Evolutionary conservation across 1,140 invertebrate genomes (phyloP).

Genomic region (Proales similis): DNA sequence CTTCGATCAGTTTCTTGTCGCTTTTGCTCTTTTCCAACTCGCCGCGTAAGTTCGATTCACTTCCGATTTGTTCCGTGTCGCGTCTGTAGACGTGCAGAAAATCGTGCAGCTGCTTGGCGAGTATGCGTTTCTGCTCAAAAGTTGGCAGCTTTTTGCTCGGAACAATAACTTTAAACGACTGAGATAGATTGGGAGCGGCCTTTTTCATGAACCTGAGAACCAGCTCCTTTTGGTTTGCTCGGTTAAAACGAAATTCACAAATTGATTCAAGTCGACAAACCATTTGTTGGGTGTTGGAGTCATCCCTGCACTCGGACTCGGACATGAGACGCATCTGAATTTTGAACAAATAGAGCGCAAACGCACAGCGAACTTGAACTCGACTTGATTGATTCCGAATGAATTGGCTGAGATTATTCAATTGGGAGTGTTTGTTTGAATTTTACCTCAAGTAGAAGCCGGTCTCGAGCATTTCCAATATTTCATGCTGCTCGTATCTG

Average conservation of each 20-base stretch:
- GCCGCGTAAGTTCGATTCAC: slow-evolving; percentile 36
- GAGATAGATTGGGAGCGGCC: slow-evolving; percentile 66
- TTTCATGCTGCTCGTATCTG: too few species aligned
- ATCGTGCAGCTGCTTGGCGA: slow-evolving; percentile 82
- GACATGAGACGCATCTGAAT: slow-evolving; percentile 61
- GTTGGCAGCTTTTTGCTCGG: slow-evolving; percentile 68
- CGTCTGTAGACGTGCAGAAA: slow-evolving; percentile 79
- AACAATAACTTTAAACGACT: slow-evolving; percentile 64
- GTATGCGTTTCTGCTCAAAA: slow-evolving; percentile 74
- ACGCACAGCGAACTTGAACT: slow-evolving; percentile 68
- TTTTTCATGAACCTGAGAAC: slow-evolving; percentile 68
- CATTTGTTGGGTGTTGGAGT: slow-evolving; percentile 42
- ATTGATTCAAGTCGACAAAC: slow-evolving; percentile 40
- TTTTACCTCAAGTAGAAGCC: too few species aligned
- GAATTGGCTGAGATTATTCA: slow-evolving; percentile 51
- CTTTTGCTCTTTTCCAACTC: slow-evolving; percentile 38
- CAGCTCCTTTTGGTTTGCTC: slow-evolving; percentile 58
- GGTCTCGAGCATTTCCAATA: too few species aligned
- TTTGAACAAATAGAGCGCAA: slow-evolving; percentile 71
- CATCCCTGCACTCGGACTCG: slow-evolving; percentile 56
- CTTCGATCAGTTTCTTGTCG: slow-evolving; percentile 36
- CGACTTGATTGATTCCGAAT: neutral
- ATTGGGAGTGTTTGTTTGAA: slow-evolving; percentile 34
- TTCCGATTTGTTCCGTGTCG: slow-evolving; percentile 61
- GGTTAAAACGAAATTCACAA: neutral